Conservation (phyloP, 2,888 invertebrate genomes). For the Mongoloraphidia duomilia region DNA sequence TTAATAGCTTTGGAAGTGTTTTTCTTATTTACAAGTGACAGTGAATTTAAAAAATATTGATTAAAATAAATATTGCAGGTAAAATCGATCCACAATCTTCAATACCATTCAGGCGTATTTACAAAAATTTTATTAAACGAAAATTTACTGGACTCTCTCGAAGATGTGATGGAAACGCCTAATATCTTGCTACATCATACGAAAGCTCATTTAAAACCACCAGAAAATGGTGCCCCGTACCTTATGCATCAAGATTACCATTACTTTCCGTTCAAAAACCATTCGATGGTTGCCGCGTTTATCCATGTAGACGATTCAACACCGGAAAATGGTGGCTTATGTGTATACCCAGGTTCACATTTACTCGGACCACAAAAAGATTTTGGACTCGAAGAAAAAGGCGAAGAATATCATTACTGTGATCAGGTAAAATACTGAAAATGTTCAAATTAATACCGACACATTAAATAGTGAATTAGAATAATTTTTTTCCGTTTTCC, state of each 20-base stretch:
- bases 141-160: constrained; percentile 35
- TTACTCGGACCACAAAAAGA: constrained; percentile 39
- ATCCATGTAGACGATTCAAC: constrained; percentile 40
- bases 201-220: constrained; percentile 44
- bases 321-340: constrained; percentile 41
- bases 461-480: too few species aligned
- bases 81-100: constrained; percentile 43
- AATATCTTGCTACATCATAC: constrained; percentile 45
- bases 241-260: constrained; percentile 48
- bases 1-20: too few species aligned
- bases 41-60: not conserved
- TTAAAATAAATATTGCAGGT: constrained; percentile 26
- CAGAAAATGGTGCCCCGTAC: constrained; percentile 41
- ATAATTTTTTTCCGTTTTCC: too few species aligned
- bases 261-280: constrained; percentile 42
- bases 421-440: constrained; percentile 28
- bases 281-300: constrained; percentile 42
- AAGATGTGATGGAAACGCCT: constrained; percentile 36
- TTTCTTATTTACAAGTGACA: too few species aligned
- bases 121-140: constrained; percentile 32
- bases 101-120: constrained; percentile 39
- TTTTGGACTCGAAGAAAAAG: constrained; percentile 29
- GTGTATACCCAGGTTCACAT: constrained; percentile 44
- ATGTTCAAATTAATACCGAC: too few species aligned
- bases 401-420: constrained; percentile 32